These are phyloP conservation scores for Manis pentadactyla DNA, from an alignment of 2,797 vertebrate genomes.

Conservation along the genomic window DNA sequence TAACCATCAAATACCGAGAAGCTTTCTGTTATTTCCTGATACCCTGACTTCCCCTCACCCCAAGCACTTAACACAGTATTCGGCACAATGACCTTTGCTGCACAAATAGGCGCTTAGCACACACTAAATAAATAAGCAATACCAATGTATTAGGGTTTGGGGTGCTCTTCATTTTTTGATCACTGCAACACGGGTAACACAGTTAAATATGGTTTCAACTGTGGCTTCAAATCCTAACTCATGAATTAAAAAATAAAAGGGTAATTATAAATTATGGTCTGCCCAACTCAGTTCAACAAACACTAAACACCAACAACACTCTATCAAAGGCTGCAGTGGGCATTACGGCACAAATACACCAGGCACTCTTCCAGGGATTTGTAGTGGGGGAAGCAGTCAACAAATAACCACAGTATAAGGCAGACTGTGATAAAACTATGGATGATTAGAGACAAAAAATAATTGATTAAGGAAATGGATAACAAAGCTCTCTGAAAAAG, in stretches of 20 bases:
- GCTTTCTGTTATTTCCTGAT: neutral
- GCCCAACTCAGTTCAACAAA: neutral
- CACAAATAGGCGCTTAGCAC: neutral
- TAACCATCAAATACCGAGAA: neutral
- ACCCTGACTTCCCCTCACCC: neutral
- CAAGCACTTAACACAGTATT: neutral
- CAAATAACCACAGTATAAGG: neutral
- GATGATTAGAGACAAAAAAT: neutral
- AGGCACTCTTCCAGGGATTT: neutral
- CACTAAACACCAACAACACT: too few relatives aligned
- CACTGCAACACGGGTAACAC: neutral
- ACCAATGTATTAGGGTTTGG: too few relatives aligned
- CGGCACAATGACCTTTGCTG: neutral
- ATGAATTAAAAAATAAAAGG: neutral
- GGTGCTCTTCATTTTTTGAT: too few relatives aligned
- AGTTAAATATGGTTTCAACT: neutral
- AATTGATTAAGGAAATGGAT: neutral
- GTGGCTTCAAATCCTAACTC: neutral
- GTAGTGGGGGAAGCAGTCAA: neutral
- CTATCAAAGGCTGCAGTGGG: fast-evolving
- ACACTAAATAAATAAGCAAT: neutral
- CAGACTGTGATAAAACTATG: neutral
- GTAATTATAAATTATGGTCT: neutral
- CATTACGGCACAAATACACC: neutral
- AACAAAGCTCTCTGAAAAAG: neutral